Conservation (phyloP, 2,888 invertebrate species). For the Drosophila ustulata region DNA sequence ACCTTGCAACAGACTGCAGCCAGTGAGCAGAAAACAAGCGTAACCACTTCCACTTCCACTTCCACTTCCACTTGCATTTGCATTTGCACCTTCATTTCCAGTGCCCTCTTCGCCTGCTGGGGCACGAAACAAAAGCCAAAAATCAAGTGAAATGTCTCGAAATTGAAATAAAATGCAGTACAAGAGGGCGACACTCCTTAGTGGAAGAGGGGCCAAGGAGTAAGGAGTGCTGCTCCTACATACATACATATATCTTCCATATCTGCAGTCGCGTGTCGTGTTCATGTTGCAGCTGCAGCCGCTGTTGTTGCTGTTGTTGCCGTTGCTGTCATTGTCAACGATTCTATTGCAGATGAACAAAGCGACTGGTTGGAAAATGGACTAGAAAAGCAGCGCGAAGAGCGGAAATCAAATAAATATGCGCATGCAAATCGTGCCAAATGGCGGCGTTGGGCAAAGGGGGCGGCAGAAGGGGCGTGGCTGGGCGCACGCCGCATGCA, state of each 20-base stretch:
- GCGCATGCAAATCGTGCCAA: conserved; percentile 50
- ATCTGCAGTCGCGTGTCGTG: conserved; percentile 41
- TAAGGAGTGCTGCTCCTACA: not conserved
- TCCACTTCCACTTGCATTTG: not conserved
- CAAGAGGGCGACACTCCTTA: conserved; percentile 26
- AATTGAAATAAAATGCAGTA: conserved; percentile 64
- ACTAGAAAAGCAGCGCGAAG: conserved; percentile 2
- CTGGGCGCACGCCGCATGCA: conserved; percentile 54
- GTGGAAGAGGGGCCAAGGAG: not conserved
- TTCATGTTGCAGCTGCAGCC: conserved; percentile 1
- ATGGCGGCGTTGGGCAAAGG: conserved; percentile 5
- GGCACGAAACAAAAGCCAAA: conserved; percentile 40
- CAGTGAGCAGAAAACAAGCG: not conserved
- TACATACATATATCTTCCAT: conserved; percentile 21
- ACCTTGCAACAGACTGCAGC: not conserved
- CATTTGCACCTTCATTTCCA: not conserved
- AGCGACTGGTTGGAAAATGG: conserved; percentile 3
- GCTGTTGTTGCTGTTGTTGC: conserved; percentile 19
- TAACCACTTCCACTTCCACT: not conserved
- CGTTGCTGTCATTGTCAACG: conserved; percentile 66
- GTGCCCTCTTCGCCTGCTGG: not conserved
- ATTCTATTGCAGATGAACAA: conserved; percentile 59
- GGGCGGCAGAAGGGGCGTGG: conserved; percentile 11
- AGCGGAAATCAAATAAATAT: conserved; percentile 64
- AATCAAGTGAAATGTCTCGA: conserved; percentile 67